Evolutionary conservation across 2,888 invertebrate genomes (phyloP), one percentile per base, ranked within the genome.

Genomic region (Drosophila nr. medialis): DNA sequence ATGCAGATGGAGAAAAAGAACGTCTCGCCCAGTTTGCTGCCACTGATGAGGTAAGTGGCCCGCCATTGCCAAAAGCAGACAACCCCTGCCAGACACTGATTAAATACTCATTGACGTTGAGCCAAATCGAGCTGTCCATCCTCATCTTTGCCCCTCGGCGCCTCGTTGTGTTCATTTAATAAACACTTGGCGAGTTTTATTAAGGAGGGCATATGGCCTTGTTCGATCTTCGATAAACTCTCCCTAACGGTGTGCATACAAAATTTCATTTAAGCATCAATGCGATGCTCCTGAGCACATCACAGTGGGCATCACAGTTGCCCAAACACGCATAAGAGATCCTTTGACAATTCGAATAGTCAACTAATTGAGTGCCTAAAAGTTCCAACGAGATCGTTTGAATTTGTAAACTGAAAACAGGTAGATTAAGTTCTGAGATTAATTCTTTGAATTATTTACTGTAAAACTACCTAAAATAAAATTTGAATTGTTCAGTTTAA

Each of bases 21-120:
- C 77, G 71, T 18, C 63, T 70, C 58, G 56, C 64, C 24, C 77
- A 75, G 53, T 70, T 58, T 60, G 60, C 68, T 51, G 75, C 83
- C 59, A 75, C 86, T 53, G 86, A 86, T 71, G 90, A 86, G 89
- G 86, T 86, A 62, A 90, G 86, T 83, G 36, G n/a, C 11, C 30
- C 7, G 11, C 27, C 29, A 34, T 48, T 64, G 49, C 38, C 21
- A 29, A 36, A 32, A 21, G 38, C 34, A 10, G n/a, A 30, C 45
- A n/a, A 13, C 7, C 7, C 21, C 42, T 27, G 54, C 30, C 53
- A 49, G 55, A 58, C 55, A 42, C 18, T 38, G 59, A 32, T 65
- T 62, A 50, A 69, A 73, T 64, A 73, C 72, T 67, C 56, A 42
- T 64, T 65, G 66, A 42, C 50, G 34, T 18, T 42, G 30, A 21